These are phyloP conservation scores for Eilema griseolum DNA, from an alignment of 2,888 invertebrate genomes.

Conservation along the genomic window DNA sequence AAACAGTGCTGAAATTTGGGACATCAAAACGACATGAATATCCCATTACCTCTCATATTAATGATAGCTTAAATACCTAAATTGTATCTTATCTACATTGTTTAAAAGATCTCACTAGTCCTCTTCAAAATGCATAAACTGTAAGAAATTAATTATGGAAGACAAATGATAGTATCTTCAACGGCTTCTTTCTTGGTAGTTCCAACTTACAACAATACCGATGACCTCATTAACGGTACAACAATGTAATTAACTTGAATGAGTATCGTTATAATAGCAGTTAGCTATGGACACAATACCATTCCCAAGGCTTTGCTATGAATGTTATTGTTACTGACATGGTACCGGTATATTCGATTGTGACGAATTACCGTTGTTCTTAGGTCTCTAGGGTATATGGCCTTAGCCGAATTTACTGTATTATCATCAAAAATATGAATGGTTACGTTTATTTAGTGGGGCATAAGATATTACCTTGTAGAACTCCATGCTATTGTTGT, in stretches of 20 bases:
- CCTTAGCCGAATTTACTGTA: background rate
- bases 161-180: background rate
- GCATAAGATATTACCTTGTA: background rate
- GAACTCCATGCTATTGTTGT: background rate
- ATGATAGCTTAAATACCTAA: no score
- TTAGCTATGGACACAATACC: constrained; percentile 31
- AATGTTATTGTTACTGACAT: constrained; percentile 14
- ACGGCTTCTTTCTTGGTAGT: background rate
- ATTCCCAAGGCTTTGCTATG: constrained; percentile 36
- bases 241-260: constrained; percentile 42
- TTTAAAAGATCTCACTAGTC: no score
- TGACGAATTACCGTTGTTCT: constrained; percentile 5
- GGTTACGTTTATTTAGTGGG: background rate
- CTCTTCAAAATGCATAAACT: background rate
- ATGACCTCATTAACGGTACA: constrained; percentile 12
- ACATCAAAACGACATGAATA: no score
- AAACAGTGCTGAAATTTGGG: no score
- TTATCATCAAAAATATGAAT: background rate
- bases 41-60: no score
- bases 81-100: no score
- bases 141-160: background rate
- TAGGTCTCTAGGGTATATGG: background rate
- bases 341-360: constrained; percentile 11
- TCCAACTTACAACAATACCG: background rate
- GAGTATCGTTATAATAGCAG: constrained; percentile 32